phyloP scores from a whole-genome alignment of 2,888 invertebrate genomes.

The Tetrapedia diversipes region DNA sequence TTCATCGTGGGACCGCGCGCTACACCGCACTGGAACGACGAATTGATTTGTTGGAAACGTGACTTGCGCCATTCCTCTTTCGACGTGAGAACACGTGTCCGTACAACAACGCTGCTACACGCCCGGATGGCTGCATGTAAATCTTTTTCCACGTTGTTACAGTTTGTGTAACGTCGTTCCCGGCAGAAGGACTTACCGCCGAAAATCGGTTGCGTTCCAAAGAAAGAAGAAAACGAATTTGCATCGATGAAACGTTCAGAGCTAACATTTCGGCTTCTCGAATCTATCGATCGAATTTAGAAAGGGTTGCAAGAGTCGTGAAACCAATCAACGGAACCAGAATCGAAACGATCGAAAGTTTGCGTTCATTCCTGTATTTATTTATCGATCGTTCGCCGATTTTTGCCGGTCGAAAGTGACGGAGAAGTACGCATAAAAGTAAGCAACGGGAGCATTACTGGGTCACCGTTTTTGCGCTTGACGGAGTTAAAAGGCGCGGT shows the following conservation, averaged over 20 bases:
- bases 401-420: constrained; percentile 8
- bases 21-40: constrained; percentile 42
- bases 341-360: constrained; percentile 7
- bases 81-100: constrained; percentile 59
- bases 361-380: neutral
- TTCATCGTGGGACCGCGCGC: constrained; percentile 59
- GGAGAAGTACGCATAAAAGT: constrained; percentile 1
- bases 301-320: neutral
- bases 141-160: constrained; percentile 22
- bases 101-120: constrained; percentile 28
- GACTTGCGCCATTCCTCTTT: constrained; percentile 50
- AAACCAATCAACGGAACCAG: neutral
- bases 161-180: neutral
- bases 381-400: neutral
- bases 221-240: no score
- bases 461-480: constrained; percentile 19
- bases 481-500: constrained; percentile 24
- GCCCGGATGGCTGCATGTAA: constrained; percentile 16
- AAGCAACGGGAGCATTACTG: constrained; percentile 32
- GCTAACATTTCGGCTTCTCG: no score
- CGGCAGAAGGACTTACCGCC: no score
- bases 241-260: no score
- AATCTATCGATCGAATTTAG: neutral
- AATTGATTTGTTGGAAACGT: constrained; percentile 60
- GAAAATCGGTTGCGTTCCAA: no score